Evolutionary conservation across 2,797 vertebrate species (phyloP), one percentile per base, ranked within the genome.

Genomic region (Lacerta bilineata): DNA sequence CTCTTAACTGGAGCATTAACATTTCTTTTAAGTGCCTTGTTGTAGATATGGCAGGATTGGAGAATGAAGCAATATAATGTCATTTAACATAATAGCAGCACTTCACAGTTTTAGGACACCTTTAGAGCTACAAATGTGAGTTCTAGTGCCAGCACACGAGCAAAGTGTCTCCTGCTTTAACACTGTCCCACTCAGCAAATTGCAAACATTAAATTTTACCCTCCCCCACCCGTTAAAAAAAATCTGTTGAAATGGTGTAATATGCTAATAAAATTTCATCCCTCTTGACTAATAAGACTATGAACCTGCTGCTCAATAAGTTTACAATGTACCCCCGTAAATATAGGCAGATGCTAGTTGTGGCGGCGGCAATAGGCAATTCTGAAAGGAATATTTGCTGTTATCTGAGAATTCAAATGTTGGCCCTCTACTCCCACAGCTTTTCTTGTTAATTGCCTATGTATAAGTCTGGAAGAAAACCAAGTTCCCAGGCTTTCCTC

Each of bases 51-150:
- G 87, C 80, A 81, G 90, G 77, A 55, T 87, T 94, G 92, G 88
- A 69, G 80, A 94, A 89, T 1, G 87, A 91, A 85, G 83, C 81
- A 78, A 25, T 94, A 92, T 76, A 83, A 90, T 94, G 84, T 59
- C 90, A 83, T 94, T 93, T 95, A 94, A 95, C 95, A 90, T 96
- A 95, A 96, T 88, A 9, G 91, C 88, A 9, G 91, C 88, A 92
- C 83, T 94, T 95, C 3, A 86, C 55, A 87, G 85, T 95, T 96
- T 94, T 93, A 93, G 79, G 90, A 87, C 90, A 89, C 93, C 93
- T 92, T 94, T 83, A 92, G 91, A 64, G 90, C 95, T 94, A 92
- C 85, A 93, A 94, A 95, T 91, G 87, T 85, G 89, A 94, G 88
- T 25, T 59, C 55, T 0, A 59, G 13, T 89, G 55, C 89, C 1